Percentiles rank a stretch among this genome's conserved stretches.
These are phyloP conservation scores for Aphidius colemani DNA, from an alignment of 2,888 invertebrate genomes.

Conservation along the genomic window DNA sequence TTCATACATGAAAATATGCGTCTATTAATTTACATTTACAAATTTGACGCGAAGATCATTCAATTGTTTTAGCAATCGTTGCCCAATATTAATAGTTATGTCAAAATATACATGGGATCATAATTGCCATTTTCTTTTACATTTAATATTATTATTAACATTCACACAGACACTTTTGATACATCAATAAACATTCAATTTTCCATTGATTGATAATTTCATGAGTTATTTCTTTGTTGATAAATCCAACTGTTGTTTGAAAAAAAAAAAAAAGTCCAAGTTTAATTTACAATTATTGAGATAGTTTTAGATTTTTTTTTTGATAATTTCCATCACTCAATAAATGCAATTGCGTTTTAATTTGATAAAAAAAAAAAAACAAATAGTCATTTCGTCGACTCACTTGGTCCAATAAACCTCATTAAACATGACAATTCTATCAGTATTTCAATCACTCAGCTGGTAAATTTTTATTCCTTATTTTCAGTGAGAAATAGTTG, in stretches of 20 bases:
- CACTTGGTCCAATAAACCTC: constrained; percentile 21
- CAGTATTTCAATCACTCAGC: too few relatives aligned
- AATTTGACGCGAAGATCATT: constrained; percentile 39
- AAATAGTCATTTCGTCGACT: constrained; percentile 13
- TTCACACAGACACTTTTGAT: neutral
- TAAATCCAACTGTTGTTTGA: neutral
- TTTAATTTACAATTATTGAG: too few relatives aligned
- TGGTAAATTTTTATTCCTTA: too few relatives aligned
- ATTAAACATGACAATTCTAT: constrained; percentile 2
- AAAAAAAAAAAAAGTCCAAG: too few relatives aligned
- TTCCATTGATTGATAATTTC: neutral
- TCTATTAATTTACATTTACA: constrained; percentile 26
- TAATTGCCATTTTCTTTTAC: constrained; percentile 27
- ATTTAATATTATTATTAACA: neutral
- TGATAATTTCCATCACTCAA: constrained; percentile 19
- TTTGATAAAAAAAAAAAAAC: neutral
- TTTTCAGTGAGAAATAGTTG: too few relatives aligned
- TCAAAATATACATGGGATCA: constrained; percentile 55
- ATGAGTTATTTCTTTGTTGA: constrained; percentile 4
- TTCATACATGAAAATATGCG: constrained; percentile 26
- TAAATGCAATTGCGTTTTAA: constrained; percentile 29
- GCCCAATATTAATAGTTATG: constrained; percentile 50
- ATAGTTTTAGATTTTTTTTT: neutral
- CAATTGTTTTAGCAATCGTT: constrained; percentile 36
- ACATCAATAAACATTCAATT: too few relatives aligned